Evolutionary conservation across 2,888 invertebrate species (phyloP).

Genomic region (Diloba caeruleocephala): DNA sequence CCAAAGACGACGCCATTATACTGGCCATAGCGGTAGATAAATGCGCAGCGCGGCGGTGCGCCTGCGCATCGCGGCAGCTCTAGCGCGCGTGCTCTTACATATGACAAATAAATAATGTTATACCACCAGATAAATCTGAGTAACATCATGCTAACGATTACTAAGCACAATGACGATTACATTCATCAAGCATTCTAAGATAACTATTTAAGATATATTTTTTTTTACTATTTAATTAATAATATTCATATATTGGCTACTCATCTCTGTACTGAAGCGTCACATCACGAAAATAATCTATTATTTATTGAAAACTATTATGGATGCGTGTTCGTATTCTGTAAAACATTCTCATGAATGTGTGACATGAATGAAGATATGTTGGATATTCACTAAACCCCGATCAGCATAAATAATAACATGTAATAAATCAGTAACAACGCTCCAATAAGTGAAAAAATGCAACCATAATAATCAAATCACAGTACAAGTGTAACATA

Average conservation of each 20-base stretch:
- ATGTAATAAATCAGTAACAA: slow-evolving; percentile 51
- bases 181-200: slow-evolving; percentile 87
- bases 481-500: slow-evolving; percentile 85
- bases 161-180: slow-evolving; percentile 89
- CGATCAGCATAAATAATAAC: slow-evolving; percentile 38
- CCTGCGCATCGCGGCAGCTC: slow-evolving; percentile 30
- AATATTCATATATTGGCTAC: slow-evolving; percentile 82
- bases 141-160: slow-evolving; percentile 85
- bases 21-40: slow-evolving; percentile 44
- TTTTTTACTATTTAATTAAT: slow-evolving; percentile 78
- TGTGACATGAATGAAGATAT: slow-evolving; percentile 42
- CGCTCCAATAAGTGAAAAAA: slow-evolving; percentile 76
- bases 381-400: slow-evolving; percentile 43
- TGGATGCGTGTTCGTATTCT: slow-evolving; percentile 31
- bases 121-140: slow-evolving; percentile 76
- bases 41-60: slow-evolving; percentile 11
- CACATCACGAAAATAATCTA: slow-evolving; percentile 76
- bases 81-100: slow-evolving; percentile 49
- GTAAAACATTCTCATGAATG: slow-evolving; percentile 31
- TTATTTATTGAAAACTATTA: slow-evolving; percentile 52
- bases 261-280: slow-evolving; percentile 84
- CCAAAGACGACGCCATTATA: slow-evolving; percentile 44
- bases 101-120: slow-evolving; percentile 66
- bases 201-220: slow-evolving; percentile 79
- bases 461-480: slow-evolving; percentile 84